Conservation (phyloP, 2,797 vertebrate genomes). For the Pangasius larnaudii region DNA sequence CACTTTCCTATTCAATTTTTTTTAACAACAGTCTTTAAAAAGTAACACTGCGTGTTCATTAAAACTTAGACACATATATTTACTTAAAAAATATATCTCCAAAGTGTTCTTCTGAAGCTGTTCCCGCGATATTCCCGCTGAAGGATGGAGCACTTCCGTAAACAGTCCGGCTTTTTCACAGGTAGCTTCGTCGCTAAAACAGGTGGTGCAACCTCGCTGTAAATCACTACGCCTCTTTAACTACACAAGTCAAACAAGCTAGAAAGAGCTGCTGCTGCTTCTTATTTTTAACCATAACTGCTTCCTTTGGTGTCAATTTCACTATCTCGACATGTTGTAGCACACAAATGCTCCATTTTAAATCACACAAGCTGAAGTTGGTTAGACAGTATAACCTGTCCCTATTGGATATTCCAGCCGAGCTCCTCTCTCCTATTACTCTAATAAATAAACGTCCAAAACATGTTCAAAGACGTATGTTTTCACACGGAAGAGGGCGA, state of each 20-base stretch:
- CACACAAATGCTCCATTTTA: background rate
- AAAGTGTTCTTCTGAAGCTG: background rate
- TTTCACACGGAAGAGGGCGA: background rate
- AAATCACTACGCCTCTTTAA: background rate
- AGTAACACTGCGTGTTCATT: background rate
- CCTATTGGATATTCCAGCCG: background rate
- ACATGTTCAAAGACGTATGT: background rate
- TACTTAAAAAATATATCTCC: background rate
- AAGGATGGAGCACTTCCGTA: conserved; percentile 11
- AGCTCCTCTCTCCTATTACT: background rate
- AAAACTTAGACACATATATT: background rate
- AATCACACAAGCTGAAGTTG: background rate
- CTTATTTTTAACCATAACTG: background rate
- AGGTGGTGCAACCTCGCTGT: background rate
- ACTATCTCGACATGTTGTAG: background rate
- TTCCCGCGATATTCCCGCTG: background rate
- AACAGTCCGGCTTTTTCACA: conserved; percentile 9
- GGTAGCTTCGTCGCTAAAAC: background rate
- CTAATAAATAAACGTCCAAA: background rate
- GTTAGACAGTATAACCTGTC: background rate
- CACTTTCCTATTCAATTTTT: background rate
- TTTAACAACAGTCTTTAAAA: background rate
- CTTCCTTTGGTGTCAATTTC: background rate
- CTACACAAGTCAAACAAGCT: background rate
- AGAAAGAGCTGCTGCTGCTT: background rate